Percentiles rank a stretch among this genome's conserved stretches.
Evolutionary conservation across 2,797 vertebrate species (phyloP).

Genomic region (Rhabdomys pumilio): DNA sequence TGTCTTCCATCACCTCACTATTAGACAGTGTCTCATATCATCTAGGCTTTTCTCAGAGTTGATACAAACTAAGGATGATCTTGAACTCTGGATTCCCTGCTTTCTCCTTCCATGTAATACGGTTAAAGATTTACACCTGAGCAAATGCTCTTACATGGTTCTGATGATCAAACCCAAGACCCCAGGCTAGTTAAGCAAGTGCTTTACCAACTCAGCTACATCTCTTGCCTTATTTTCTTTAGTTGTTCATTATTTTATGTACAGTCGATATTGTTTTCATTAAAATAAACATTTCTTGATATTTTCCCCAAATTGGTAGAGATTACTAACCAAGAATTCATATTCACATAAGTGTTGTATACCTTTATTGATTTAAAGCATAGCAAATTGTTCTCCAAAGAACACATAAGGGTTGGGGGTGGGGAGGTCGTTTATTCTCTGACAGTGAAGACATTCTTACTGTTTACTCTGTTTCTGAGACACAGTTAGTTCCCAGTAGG

Average conservation of each 20-base stretch:
- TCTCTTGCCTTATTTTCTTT: background rate
- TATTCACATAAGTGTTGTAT: background rate
- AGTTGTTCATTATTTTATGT: background rate
- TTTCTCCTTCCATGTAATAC: background rate
- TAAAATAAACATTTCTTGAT: slow-evolving; percentile 1
- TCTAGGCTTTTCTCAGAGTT: background rate
- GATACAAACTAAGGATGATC: background rate
- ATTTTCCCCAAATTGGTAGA: background rate
- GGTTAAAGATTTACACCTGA: background rate
- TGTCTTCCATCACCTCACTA: background rate
- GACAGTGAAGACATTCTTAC: slow-evolving; percentile 79
- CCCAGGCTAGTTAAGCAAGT: background rate
- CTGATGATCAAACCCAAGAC: background rate
- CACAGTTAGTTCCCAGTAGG: slow-evolving; percentile 77
- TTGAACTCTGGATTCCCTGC: background rate
- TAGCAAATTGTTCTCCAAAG: slow-evolving; percentile 13
- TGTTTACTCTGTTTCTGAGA: slow-evolving; percentile 77
- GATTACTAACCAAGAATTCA: background rate
- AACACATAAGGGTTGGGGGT: background rate
- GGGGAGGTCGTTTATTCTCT: background rate
- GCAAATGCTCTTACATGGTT: background rate
- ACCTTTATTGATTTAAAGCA: slow-evolving; percentile 19
- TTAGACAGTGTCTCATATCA: background rate
- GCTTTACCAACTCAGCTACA: background rate
- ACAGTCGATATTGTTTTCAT: background rate